Conservation (phyloP, 2,113 vertebrate species). For the Pseudolaguvia tuberculata region DNA sequence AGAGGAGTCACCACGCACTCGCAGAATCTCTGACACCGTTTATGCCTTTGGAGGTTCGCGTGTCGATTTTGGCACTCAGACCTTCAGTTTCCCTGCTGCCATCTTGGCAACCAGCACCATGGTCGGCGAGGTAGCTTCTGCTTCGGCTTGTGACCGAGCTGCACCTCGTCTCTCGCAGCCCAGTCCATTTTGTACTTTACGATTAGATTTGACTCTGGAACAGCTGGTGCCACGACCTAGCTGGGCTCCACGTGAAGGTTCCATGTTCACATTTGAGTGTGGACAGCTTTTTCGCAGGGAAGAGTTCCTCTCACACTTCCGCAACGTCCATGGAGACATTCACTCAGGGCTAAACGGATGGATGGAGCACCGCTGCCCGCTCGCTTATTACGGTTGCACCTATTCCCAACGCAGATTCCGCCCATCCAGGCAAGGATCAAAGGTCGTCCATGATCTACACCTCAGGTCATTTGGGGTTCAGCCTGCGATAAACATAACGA, state of each 20-base stretch:
- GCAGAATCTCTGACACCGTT: conserved; percentile 88
- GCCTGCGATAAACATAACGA: conserved; percentile 64
- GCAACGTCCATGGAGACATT: conserved; percentile 94
- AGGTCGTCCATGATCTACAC: conserved; percentile 86
- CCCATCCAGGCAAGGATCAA: conserved; percentile 79
- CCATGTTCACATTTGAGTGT: conserved; percentile 96
- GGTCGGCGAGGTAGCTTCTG: conserved; percentile 95
- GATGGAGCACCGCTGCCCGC: conserved; percentile 95
- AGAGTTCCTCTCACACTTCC: conserved; percentile 95
- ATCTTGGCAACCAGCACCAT: conserved; percentile 92
- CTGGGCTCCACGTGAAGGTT: conserved; percentile 81
- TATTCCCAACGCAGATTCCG: conserved; percentile 93
- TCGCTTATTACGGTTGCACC: conserved; percentile 95
- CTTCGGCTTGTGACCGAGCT: conserved; percentile 93
- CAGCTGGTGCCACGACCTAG: conserved; percentile 66
- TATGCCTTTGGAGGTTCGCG: conserved; percentile 75
- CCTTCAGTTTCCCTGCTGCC: conserved; percentile 91
- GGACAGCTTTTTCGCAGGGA: conserved; percentile 93
- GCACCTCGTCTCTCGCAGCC: conserved; percentile 92
- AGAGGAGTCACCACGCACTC: conserved; percentile 87
- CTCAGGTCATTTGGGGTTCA: conserved; percentile 90
- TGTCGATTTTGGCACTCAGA: conserved; percentile 91
- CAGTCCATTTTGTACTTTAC: conserved; percentile 89
- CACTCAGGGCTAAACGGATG: conserved; percentile 96
- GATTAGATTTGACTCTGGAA: conserved; percentile 88